These are phyloP conservation scores for Cheilosia vernalis DNA, from an alignment of 2,888 invertebrate genomes.

Conservation along the genomic window DNA sequence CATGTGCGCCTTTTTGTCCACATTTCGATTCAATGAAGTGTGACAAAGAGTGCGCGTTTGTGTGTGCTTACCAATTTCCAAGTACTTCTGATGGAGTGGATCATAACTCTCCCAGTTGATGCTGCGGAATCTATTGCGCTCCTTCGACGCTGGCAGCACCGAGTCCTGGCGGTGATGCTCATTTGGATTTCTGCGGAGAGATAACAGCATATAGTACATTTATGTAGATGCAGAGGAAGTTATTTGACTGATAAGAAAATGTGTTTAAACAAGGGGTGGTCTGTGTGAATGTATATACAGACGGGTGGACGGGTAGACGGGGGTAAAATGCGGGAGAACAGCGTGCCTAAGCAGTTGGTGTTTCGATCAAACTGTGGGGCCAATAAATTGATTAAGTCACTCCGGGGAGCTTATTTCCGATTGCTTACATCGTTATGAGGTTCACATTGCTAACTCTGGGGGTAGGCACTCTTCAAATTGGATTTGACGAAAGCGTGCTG, in stretches of 20 bases:
- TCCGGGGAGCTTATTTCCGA: slow-evolving; percentile 44
- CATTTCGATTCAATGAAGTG: slow-evolving; percentile 53
- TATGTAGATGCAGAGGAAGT: slow-evolving; percentile 8
- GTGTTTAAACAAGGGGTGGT: slow-evolving; percentile 38
- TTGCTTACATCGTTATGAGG: slow-evolving; percentile 35
- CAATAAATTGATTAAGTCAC: slow-evolving; percentile 64
- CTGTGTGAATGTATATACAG: neutral
- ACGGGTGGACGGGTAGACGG: neutral
- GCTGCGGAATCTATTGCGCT: slow-evolving; percentile 92
- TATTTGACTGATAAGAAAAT: slow-evolving; percentile 54
- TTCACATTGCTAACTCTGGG: slow-evolving; percentile 3
- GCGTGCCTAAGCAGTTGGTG: slow-evolving; percentile 19
- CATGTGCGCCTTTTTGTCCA: slow-evolving; percentile 49
- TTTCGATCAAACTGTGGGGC: slow-evolving; percentile 22
- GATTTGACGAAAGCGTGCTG: slow-evolving; percentile 22
- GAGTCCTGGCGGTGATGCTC: slow-evolving; percentile 92
- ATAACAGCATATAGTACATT: slow-evolving; percentile 6
- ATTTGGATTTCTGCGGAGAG: slow-evolving; percentile 89
- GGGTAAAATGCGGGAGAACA: slow-evolving; percentile 49
- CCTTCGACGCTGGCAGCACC: slow-evolving; percentile 90
- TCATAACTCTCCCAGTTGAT: slow-evolving; percentile 96
- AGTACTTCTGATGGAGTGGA: slow-evolving; percentile 95
- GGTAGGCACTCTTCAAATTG: slow-evolving; percentile 34
- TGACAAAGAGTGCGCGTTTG: neutral
- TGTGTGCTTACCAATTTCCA: slow-evolving; percentile 91